Evolutionary conservation across 2,113 vertebrate species (phyloP).

Genomic region (Excalfactoria chinensis): DNA sequence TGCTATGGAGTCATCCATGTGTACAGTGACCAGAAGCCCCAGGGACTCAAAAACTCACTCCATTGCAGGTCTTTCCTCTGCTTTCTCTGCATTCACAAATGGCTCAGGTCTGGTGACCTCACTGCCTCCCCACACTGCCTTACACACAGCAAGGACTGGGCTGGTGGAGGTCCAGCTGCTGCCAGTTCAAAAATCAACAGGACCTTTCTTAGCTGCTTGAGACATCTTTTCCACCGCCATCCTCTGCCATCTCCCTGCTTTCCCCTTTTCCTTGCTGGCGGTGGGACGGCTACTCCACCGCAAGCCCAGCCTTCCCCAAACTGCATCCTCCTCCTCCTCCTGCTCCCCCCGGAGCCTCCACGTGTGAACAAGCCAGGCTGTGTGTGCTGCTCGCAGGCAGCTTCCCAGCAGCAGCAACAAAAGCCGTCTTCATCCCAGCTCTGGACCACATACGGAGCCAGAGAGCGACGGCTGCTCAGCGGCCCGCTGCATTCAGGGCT

Average conservation of each 20-base stretch:
- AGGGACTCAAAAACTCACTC: neutral
- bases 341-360: conserved; percentile 1
- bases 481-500: conserved; percentile 64
- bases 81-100: accelerated
- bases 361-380: conserved; percentile 65
- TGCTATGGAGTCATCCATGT: neutral
- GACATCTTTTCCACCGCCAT: conserved; percentile 20
- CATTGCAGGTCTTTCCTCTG: neutral
- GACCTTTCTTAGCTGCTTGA: conserved; percentile 44
- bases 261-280: neutral
- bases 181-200: conserved; percentile 18
- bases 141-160: neutral
- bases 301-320: conserved; percentile 26
- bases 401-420: conserved; percentile 74
- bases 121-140: neutral
- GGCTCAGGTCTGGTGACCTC: neutral
- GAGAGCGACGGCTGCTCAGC: conserved; percentile 43
- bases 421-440: conserved; percentile 71
- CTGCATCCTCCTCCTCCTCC: neutral
- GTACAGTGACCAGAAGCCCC: neutral
- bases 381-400: conserved; percentile 72
- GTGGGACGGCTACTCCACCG: neutral
- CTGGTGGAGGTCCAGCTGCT: conserved; percentile 2
- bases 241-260: neutral
- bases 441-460: conserved; percentile 77